phyloP scores from a whole-genome alignment of 2,113 vertebrate species.

The Agapornis roseicollis region DNA sequence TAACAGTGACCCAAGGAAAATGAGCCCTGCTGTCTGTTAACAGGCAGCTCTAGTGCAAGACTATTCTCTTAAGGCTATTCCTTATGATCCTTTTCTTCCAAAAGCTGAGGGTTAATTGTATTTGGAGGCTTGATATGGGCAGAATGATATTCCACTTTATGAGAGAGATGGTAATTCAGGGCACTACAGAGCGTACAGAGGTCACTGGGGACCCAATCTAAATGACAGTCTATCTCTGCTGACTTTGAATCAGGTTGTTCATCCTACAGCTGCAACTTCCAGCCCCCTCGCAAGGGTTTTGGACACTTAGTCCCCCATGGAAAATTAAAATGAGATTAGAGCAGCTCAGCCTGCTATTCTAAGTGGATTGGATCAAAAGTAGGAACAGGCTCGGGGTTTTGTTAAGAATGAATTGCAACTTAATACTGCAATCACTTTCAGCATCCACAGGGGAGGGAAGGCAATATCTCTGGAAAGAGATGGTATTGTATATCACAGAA shows the following conservation, averaged over 20 bases:
- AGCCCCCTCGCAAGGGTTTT: slow-evolving; percentile 6
- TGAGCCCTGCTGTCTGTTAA: not conserved
- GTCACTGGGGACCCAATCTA: not conserved
- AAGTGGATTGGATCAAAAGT: slow-evolving; percentile 61
- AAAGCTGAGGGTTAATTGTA: not conserved
- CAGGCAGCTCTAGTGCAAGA: not conserved
- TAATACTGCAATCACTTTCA: slow-evolving; percentile 34
- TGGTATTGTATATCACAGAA: slow-evolving; percentile 38
- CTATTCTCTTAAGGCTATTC: not conserved
- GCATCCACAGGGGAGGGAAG: slow-evolving; percentile 52
- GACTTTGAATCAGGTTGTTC: not conserved
- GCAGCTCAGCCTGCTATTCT: slow-evolving; percentile 45
- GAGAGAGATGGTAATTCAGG: not conserved
- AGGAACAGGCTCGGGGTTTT: slow-evolving; percentile 45
- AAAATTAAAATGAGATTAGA: slow-evolving; percentile 67
- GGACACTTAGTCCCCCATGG: slow-evolving; percentile 26
- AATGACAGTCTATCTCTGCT: not conserved
- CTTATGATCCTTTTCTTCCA: not conserved
- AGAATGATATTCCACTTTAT: not conserved
- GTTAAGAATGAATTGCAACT: slow-evolving; percentile 58
- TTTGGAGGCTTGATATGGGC: not conserved
- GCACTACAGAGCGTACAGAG: accelerated
- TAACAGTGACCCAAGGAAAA: not conserved
- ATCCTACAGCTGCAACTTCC: slow-evolving; percentile 8
- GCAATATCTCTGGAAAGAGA: slow-evolving; percentile 48